Percentiles rank a stretch among this genome's conserved stretches.
These are phyloP conservation scores for Anarrhichthys ocellatus DNA, from an alignment of 2,113 vertebrate genomes.

Conservation along the genomic window DNA sequence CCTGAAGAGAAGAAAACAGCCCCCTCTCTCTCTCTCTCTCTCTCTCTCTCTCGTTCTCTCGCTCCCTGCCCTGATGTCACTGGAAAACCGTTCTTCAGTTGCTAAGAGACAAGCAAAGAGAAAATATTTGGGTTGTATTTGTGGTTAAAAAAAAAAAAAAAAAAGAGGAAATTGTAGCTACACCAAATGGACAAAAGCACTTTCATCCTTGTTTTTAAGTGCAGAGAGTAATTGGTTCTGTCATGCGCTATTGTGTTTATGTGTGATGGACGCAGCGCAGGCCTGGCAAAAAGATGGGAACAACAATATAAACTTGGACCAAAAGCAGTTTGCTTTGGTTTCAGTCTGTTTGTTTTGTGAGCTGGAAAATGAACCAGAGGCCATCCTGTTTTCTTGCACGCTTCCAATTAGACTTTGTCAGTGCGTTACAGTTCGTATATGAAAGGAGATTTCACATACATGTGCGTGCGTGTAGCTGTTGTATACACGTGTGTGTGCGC, in stretches of 20 bases:
- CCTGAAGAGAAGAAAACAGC: slow-evolving; percentile 44
- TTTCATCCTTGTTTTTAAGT: slow-evolving; percentile 73
- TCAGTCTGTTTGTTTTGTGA: slow-evolving; percentile 42
- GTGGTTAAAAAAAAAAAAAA: slow-evolving; percentile 59
- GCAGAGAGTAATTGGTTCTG: slow-evolving; percentile 55
- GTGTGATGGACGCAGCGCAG: slow-evolving; percentile 14
- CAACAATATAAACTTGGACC: slow-evolving; percentile 43
- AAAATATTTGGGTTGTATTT: slow-evolving; percentile 83
- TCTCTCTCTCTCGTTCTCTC: slow-evolving; percentile 46
- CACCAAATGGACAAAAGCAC: slow-evolving; percentile 69
- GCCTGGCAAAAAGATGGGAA: slow-evolving; percentile 42
- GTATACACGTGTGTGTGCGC: neutral
- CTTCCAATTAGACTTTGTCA: slow-evolving; percentile 14
- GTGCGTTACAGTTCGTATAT: slow-evolving; percentile 16
- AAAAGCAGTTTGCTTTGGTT: slow-evolving; percentile 53
- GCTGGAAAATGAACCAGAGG: slow-evolving; percentile 45
- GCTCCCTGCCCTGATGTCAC: slow-evolving; percentile 79
- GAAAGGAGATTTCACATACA: neutral
- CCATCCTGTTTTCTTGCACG: slow-evolving; percentile 49
- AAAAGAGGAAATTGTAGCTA: slow-evolving; percentile 62
- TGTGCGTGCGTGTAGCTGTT: neutral
- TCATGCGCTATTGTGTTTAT: slow-evolving; percentile 56
- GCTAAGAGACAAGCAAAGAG: slow-evolving; percentile 81
- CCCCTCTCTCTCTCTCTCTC: slow-evolving; percentile 52
- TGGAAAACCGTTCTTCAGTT: slow-evolving; percentile 83